These are phyloP conservation scores for Strix uralensis DNA, from an alignment of 2,113 vertebrate genomes.

Conservation along the genomic window DNA sequence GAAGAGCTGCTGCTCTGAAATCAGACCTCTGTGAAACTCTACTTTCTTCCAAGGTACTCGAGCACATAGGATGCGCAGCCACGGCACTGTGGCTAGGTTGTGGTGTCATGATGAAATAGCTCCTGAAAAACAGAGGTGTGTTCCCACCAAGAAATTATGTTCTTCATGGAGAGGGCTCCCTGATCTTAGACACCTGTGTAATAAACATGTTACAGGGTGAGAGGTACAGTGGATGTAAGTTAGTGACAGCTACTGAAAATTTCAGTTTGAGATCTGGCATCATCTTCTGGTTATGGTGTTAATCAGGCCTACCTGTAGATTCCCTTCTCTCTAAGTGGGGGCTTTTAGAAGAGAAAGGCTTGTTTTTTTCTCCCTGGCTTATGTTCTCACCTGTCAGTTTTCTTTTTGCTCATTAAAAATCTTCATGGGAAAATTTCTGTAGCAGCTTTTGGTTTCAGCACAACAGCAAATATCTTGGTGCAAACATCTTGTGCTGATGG, in stretches of 20 bases:
- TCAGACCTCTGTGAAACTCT: not conserved
- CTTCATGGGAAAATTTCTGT: not conserved
- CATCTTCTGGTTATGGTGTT: not conserved
- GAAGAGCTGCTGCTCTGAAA: not conserved
- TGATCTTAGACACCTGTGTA: not conserved
- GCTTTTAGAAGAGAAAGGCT: not conserved
- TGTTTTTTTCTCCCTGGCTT: not conserved
- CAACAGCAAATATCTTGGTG: not conserved
- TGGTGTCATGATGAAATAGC: not conserved
- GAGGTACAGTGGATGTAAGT: not conserved
- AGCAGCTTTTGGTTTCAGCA: not conserved
- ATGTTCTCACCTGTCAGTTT: not conserved
- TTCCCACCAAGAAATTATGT: not conserved
- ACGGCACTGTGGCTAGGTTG: not conserved
- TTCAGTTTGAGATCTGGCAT: not conserved
- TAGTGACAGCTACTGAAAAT: not conserved
- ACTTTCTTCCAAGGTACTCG: not conserved
- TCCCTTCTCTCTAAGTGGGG: not conserved
- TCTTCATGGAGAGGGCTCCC: not conserved
- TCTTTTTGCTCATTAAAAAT: not conserved
- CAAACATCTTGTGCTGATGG: not conserved
- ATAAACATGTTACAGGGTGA: not conserved
- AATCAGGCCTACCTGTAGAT: not conserved
- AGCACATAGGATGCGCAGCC: accelerated
- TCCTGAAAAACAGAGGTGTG: not conserved